phyloP scores from a whole-genome alignment of 2,888 invertebrate genomes.

The Dione juno region DNA sequence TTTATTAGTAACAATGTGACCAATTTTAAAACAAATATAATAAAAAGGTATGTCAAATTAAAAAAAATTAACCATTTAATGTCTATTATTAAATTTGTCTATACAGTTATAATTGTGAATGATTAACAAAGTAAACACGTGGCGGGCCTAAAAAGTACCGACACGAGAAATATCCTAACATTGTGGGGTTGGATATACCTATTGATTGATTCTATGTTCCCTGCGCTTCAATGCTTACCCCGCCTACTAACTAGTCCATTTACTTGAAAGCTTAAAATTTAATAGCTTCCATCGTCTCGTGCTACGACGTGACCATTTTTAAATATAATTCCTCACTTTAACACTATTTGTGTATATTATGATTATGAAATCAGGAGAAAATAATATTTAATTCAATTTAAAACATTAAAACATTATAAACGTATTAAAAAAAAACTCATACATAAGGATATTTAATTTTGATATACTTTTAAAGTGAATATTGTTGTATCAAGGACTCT shows the following conservation, averaged over 20 bases:
- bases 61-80: too few species aligned
- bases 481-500: conserved; percentile 12
- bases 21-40: too few species aligned
- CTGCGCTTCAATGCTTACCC: conserved; percentile 50
- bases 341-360: background rate
- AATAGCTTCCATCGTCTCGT: conserved; percentile 38
- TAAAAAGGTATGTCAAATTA: too few species aligned
- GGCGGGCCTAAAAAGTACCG: conserved; percentile 48
- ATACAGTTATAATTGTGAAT: conserved; percentile 37
- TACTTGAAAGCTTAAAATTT: conserved; percentile 55
- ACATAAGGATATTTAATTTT: background rate
- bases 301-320: conserved; percentile 18
- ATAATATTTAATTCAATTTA: background rate
- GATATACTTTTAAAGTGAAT: background rate
- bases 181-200: conserved; percentile 47
- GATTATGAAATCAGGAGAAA: background rate
- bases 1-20: too few species aligned
- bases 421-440: too few species aligned
- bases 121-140: conserved; percentile 58
- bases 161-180: conserved; percentile 30
- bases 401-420: background rate
- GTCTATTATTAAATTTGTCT: background rate
- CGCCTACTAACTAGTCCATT: conserved; percentile 58
- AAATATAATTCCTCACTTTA: background rate
- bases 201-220: conserved; percentile 66